Percentiles rank a stretch among this genome's conserved stretches.
phyloP scores from a whole-genome alignment of 2,797 vertebrate genomes.

The Hoplostethus atlanticus region DNA sequence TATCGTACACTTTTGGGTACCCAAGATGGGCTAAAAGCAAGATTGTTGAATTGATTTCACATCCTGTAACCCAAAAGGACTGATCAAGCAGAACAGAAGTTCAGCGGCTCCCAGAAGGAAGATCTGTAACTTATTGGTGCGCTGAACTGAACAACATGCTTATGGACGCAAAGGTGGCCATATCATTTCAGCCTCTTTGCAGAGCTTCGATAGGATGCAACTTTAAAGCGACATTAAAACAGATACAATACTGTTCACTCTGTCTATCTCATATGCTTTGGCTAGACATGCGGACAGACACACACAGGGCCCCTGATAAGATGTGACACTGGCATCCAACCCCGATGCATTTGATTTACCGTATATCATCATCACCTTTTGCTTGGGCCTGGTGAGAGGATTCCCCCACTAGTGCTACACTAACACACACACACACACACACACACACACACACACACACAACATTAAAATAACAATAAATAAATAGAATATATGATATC shows the following conservation, averaged over 20 bases:
- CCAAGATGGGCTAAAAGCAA: too few species aligned
- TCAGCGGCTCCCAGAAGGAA: neutral
- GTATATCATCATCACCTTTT: too few species aligned
- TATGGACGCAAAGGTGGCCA: too few species aligned
- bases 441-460: too few species aligned
- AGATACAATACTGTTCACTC: too few species aligned
- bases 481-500: neutral
- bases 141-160: too few species aligned
- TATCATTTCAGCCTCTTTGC: conserved; percentile 13
- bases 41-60: neutral
- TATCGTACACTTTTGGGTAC: neutral
- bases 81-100: neutral
- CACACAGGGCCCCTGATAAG: neutral
- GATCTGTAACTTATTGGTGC: too few species aligned
- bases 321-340: too few species aligned
- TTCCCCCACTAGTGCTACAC: neutral
- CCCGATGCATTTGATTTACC: too few species aligned
- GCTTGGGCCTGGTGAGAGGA: neutral
- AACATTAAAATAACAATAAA: conserved; percentile 27
- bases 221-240: neutral
- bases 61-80: neutral
- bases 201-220: neutral
- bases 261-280: too few species aligned
- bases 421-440: conserved; percentile 15
- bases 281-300: neutral